Base-by-base conservation (phyloP, 2,888 invertebrate genomes). In the Laothoe populi region DNA sequence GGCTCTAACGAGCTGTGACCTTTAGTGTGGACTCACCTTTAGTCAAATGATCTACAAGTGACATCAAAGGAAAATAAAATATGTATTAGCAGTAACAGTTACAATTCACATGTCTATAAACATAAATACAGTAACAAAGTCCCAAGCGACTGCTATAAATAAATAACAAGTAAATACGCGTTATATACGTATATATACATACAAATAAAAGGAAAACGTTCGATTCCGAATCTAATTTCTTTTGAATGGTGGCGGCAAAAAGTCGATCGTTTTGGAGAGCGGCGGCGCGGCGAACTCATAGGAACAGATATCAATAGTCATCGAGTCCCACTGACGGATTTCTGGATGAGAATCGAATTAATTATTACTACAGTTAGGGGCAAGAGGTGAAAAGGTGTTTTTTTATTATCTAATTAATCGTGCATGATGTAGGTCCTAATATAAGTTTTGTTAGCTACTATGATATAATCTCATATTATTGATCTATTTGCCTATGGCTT, bases 191-290 rank as follows among this genome's bases (percentile, higher is more conserved):
- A 31, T 44, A 44, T 21, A 49, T 63, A 72, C 40, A 57, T 63
- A 70, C 40, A 40, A 40, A 42, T 61, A 61, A 61, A 61, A 61
- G 42, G 60, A 53, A 61, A 53, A 61, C 53, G 7, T 31, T 61
- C 49, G 79, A 83, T 81, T 85, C 86, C 84, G 86, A 88, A 87
- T 91, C 90, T 83, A 92, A 91, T 91, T 86, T 78, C 78, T 80
- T 79, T 82, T 80, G 81, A 84, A 85, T 84, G 81, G 83, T 78
- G 72, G 77, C 77, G 78, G 82, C 82, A 91, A 90, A 92, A 92
- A 90, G 74, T 84, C 80, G 83, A 86, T 87, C 82, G 76, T 76
- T 76, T 83, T 76, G 82, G 81, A 86, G 84, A 83, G 82, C 83
- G 89, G 85, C 89, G 88, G 90, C 85, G 79, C 84, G 88, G 85